Percentiles rank a stretch among this genome's conserved stretches.
Evolutionary conservation across 2,797 vertebrate species (phyloP).

Genomic region (Poecilia velifera): DNA sequence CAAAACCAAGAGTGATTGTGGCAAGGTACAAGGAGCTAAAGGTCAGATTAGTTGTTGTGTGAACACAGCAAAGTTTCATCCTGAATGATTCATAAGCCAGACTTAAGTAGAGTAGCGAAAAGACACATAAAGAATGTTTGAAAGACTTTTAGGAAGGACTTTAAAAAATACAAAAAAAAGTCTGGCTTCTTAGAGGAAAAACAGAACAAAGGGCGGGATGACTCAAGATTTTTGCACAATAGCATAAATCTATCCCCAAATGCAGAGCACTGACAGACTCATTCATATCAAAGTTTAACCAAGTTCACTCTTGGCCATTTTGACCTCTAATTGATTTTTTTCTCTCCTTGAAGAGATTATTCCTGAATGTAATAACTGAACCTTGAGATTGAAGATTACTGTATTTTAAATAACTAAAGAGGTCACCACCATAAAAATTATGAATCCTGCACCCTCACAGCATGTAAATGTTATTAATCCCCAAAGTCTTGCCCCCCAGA

Average conservation of each 20-base stretch:
- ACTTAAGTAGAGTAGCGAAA: neutral
- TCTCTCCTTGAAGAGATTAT: constrained; percentile 28
- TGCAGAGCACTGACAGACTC: constrained; percentile 10
- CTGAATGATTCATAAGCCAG: neutral
- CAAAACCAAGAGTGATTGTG: neutral
- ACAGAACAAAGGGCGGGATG: neutral
- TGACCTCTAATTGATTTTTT: constrained; percentile 47
- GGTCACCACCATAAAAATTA: constrained; percentile 35
- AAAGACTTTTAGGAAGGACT: neutral
- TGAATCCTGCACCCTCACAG: constrained; percentile 23
- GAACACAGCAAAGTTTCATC: neutral
- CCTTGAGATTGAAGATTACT: constrained; percentile 14
- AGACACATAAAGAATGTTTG: neutral
- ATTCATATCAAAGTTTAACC: constrained; percentile 30
- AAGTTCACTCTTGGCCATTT: constrained; percentile 26
- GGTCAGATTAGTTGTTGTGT: neutral
- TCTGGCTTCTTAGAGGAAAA: neutral
- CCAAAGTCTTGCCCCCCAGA: constrained; percentile 33
- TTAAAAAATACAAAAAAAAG: neutral
- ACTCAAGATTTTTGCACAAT: neutral
- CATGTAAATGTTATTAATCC: constrained; percentile 56
- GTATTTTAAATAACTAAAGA: constrained; percentile 39
- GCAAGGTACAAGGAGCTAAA: neutral
- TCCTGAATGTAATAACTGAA: constrained; percentile 30
- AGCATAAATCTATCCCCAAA: neutral